These are phyloP conservation scores for Parthenolecanium corni DNA, from an alignment of 2,888 invertebrate genomes.

Conservation along the genomic window DNA sequence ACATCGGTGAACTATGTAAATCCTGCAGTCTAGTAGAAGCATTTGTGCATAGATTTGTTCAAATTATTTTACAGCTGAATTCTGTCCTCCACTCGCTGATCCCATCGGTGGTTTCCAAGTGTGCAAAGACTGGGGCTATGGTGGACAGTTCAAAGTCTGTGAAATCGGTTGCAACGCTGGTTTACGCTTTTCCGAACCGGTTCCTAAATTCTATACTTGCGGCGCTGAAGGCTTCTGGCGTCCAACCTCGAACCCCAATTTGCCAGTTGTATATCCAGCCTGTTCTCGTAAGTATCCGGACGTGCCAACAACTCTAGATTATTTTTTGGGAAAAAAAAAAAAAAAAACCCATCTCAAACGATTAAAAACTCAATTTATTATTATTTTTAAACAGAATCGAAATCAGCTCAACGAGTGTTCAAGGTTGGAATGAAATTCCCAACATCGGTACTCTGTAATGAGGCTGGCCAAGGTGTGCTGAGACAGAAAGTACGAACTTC, in stretches of 20 bases:
- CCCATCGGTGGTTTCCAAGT: conserved; percentile 84
- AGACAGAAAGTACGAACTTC: conserved; percentile 79
- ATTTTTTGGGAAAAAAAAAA: not conserved
- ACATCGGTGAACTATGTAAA: too few species aligned
- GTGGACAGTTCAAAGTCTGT: conserved; percentile 90
- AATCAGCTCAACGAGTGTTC: conserved; percentile 88
- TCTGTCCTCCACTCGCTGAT: conserved; percentile 77
- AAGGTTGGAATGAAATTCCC: conserved; percentile 90
- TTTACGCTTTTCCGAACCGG: conserved; percentile 78
- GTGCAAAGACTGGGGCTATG: conserved; percentile 93
- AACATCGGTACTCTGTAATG: conserved; percentile 89
- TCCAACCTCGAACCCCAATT: conserved; percentile 65
- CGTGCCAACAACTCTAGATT: conserved; percentile 12
- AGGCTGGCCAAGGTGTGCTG: conserved; percentile 85
- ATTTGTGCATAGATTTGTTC: not conserved
- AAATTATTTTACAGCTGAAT: conserved; percentile 53
- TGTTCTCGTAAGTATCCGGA: conserved; percentile 63
- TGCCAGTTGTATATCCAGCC: conserved; percentile 78
- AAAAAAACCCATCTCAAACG: too few species aligned
- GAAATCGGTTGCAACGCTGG: conserved; percentile 78
- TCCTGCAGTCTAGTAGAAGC: too few species aligned
- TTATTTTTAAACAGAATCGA: conserved; percentile 52
- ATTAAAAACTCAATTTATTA: too few species aligned
- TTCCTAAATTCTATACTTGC: conserved; percentile 95
- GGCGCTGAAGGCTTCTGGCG: conserved; percentile 98